phyloP scores from a whole-genome alignment of 2,113 vertebrate species.

The Esox niger region DNA sequence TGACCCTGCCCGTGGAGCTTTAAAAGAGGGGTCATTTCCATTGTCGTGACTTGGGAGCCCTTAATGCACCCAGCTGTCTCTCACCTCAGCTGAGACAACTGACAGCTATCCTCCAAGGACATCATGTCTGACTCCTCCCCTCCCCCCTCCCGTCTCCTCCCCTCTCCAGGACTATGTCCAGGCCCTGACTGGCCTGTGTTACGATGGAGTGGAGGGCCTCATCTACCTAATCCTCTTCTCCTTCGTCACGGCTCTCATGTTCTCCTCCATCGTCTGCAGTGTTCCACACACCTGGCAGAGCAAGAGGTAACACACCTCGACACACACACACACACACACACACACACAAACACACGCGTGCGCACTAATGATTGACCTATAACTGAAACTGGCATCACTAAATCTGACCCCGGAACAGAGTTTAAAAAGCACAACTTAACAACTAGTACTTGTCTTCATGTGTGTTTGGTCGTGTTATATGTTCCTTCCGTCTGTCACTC shows the following conservation, averaged over 20 bases:
- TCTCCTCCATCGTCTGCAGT: slow-evolving; percentile 97
- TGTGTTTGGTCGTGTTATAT: slow-evolving; percentile 28
- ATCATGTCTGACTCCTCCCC: not conserved
- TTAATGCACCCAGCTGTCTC: not conserved
- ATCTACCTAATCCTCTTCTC: slow-evolving; percentile 98
- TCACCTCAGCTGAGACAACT: not conserved
- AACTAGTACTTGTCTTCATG: slow-evolving; percentile 15
- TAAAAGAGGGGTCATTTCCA: too few species aligned
- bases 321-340: slow-evolving; percentile 1
- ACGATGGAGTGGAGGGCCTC: slow-evolving; percentile 93
- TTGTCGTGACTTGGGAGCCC: not conserved
- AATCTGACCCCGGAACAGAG: too few species aligned
- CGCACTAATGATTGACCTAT: slow-evolving; percentile 11
- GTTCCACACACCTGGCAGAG: slow-evolving; percentile 96
- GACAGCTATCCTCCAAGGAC: not conserved
- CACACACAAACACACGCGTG: not conserved
- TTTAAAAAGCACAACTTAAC: too few species aligned
- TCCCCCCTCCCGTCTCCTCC: not conserved
- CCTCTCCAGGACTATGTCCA: slow-evolving; percentile 88
- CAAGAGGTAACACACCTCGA: slow-evolving; percentile 80
- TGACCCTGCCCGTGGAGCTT: too few species aligned
- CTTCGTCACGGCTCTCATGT: slow-evolving; percentile 97
- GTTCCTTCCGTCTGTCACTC: slow-evolving; percentile 42
- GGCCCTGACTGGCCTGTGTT: slow-evolving; percentile 92
- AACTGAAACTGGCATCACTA: not conserved